These are phyloP conservation scores for Parelbella ahira DNA, from an alignment of 2,888 invertebrate genomes.

Conservation along the genomic window DNA sequence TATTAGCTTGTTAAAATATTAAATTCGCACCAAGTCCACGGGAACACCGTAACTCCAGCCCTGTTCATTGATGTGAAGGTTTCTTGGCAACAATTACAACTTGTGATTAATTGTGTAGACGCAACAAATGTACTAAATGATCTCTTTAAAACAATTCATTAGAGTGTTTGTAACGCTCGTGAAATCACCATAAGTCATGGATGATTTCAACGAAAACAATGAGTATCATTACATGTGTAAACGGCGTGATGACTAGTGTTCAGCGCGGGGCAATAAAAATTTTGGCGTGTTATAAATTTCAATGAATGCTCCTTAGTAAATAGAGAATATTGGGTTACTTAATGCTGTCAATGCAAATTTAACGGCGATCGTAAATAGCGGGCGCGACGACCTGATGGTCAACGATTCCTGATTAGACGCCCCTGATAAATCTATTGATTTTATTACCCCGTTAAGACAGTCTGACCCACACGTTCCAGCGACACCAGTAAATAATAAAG, in stretches of 20 bases:
- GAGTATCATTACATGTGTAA: neutral
- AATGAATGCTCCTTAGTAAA: slow-evolving; percentile 38
- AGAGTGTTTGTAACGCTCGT: neutral
- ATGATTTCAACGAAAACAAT: slow-evolving; percentile 1
- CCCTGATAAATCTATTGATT: slow-evolving; percentile 23
- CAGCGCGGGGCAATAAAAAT: too few species aligned
- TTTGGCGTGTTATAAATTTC: slow-evolving; percentile 50
- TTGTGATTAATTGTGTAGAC: neutral
- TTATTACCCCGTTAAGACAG: slow-evolving; percentile 13
- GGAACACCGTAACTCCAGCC: too few species aligned
- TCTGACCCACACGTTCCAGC: neutral
- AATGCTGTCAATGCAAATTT: slow-evolving; percentile 45
- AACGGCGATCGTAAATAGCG: slow-evolving; percentile 36
- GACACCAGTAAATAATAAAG: slow-evolving; percentile 8
- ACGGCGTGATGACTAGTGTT: slow-evolving; percentile 27
- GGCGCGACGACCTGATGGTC: slow-evolving; percentile 27
- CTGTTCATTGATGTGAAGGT: slow-evolving; percentile 1
- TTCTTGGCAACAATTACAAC: slow-evolving; percentile 7
- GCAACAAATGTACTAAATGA: slow-evolving; percentile 1
- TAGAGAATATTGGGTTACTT: slow-evolving; percentile 34
- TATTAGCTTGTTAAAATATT: slow-evolving; percentile 2
- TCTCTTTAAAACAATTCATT: slow-evolving; percentile 3
- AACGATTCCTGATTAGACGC: slow-evolving; percentile 23
- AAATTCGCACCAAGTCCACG: neutral
- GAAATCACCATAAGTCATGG: neutral